A percentile compares a stretch with the other conserved stretches of the same genome.
These are phyloP conservation scores for Lucinisca nassula DNA, from an alignment of 2,888 invertebrate genomes.

Conservation along the genomic window DNA sequence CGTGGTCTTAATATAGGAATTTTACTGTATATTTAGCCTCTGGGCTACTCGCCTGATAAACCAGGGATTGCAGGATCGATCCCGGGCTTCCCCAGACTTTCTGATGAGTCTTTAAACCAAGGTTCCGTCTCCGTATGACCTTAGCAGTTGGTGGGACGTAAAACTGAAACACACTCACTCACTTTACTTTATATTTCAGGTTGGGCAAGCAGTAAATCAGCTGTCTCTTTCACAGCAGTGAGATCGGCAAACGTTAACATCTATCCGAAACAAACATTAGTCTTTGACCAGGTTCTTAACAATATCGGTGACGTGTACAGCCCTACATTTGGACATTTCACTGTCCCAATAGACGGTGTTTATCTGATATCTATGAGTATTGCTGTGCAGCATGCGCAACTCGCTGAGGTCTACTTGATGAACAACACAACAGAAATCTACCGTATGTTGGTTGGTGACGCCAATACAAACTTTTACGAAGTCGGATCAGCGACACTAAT, in stretches of 20 bases:
- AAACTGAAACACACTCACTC: too few species aligned
- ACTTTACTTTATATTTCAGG: not conserved
- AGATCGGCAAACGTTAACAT: not conserved
- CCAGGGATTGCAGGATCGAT: too few species aligned
- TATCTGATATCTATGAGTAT: not conserved
- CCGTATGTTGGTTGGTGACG: not conserved
- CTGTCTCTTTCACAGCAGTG: not conserved
- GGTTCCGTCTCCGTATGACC: too few species aligned
- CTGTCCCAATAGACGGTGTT: not conserved
- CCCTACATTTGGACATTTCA: not conserved
- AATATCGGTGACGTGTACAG: not conserved
- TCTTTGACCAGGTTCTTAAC: not conserved
- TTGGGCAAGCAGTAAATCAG: not conserved
- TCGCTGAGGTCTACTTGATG: not conserved
- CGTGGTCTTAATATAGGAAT: too few species aligned
- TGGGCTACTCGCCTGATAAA: too few species aligned
- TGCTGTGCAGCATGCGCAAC: not conserved
- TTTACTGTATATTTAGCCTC: too few species aligned
- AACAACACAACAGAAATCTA: not conserved
- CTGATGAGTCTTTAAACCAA: too few species aligned
- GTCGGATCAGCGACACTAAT: not conserved
- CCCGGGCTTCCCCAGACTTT: too few species aligned
- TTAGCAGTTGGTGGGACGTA: too few species aligned
- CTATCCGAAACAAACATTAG: not conserved
- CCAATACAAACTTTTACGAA: not conserved